phyloP scores from a whole-genome alignment of 1,140 invertebrate species.

The Orius laevigatus region DNA sequence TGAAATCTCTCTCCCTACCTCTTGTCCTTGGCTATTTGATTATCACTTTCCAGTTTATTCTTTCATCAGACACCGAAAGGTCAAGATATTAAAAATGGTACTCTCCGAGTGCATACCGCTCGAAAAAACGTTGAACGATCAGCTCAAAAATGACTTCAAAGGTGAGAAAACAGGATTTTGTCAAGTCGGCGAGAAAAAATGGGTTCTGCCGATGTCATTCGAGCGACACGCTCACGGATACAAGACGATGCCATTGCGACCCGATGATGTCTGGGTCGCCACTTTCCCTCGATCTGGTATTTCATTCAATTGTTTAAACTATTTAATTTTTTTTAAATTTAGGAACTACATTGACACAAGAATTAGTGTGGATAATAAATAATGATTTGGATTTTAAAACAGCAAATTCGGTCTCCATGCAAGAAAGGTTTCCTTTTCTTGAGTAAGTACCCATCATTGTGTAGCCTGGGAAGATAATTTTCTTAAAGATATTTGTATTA shows the following conservation, averaged over 20 bases:
- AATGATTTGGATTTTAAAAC: slow-evolving; percentile 50
- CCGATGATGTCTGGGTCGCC: slow-evolving; percentile 47
- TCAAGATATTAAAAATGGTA: neutral
- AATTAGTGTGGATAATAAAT: slow-evolving; percentile 54
- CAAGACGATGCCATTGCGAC: slow-evolving; percentile 38
- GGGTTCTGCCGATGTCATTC: slow-evolving; percentile 49
- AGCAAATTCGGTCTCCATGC: slow-evolving; percentile 34
- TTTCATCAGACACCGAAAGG: too few relatives aligned
- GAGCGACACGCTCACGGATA: slow-evolving; percentile 40
- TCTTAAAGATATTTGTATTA: neutral
- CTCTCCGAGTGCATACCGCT: neutral
- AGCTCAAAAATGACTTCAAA: slow-evolving; percentile 1
- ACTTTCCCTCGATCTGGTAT: slow-evolving; percentile 62
- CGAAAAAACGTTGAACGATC: neutral
- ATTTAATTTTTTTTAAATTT: slow-evolving; percentile 3
- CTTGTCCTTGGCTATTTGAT: too few relatives aligned
- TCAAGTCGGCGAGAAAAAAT: slow-evolving; percentile 51
- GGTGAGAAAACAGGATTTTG: slow-evolving; percentile 56
- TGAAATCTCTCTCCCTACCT: too few relatives aligned
- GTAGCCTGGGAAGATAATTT: neutral
- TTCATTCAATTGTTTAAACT: neutral
- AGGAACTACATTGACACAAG: slow-evolving; percentile 71
- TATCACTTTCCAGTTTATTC: too few relatives aligned
- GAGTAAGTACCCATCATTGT: slow-evolving; percentile 37
- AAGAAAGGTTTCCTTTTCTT: slow-evolving; percentile 49